These are phyloP conservation scores for Dryobotodes eremita DNA, from an alignment of 2,888 invertebrate genomes.

Conservation along the genomic window DNA sequence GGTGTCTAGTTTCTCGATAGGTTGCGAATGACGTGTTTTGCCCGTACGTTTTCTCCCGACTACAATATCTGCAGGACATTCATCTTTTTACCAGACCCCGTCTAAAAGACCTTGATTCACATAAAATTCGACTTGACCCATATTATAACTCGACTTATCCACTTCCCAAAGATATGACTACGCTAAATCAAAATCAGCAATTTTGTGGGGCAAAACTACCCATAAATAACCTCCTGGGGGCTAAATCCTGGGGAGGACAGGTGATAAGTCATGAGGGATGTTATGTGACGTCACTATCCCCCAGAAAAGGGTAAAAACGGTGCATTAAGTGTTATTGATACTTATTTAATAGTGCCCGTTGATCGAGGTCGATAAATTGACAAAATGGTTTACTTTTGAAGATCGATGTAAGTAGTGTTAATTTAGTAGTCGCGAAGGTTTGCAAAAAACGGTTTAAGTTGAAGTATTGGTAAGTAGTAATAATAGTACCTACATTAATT, in stretches of 20 bases:
- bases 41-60: neutral
- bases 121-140: neutral
- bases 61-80: neutral
- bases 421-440: neutral
- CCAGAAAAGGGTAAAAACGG: conserved; percentile 41
- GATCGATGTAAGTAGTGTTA: conserved; percentile 40
- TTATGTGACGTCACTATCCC: conserved; percentile 51
- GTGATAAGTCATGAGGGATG: conserved; percentile 73
- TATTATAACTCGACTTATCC: conserved; percentile 14
- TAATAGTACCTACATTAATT: neutral
- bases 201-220: conserved; percentile 51
- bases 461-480: no score
- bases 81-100: neutral
- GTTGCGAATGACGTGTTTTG: no score
- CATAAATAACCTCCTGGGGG: conserved; percentile 67
- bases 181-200: conserved; percentile 51
- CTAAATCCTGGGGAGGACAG: conserved; percentile 73
- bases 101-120: conserved; percentile 5
- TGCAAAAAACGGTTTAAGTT: no score
- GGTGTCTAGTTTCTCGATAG: neutral
- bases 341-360: conserved; percentile 45
- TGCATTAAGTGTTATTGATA: conserved; percentile 51
- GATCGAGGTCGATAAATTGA: conserved; percentile 39
- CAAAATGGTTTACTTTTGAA: conserved; percentile 37
- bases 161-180: conserved; percentile 41